Evolutionary conservation across 1,140 invertebrate species (phyloP).

Genomic region (Ericerus pela): DNA sequence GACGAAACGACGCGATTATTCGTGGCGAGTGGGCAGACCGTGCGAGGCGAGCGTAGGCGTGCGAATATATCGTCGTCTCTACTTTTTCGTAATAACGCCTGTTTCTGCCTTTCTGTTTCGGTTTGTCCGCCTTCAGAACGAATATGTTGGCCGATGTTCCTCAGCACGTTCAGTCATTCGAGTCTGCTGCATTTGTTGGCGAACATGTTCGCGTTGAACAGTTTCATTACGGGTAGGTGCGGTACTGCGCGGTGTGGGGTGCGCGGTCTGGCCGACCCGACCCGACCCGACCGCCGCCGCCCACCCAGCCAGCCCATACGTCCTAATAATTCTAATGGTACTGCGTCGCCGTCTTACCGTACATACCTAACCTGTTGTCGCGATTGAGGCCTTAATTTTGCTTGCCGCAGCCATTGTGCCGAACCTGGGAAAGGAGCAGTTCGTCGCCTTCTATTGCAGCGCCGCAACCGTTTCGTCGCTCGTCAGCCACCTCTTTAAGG

Average conservation of each 20-base stretch:
- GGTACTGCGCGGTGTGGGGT: not conserved
- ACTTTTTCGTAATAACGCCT: too few species aligned
- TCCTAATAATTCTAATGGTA: not conserved
- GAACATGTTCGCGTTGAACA: slow-evolving; percentile 86
- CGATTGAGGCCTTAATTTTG: not conserved
- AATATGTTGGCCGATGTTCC: not conserved
- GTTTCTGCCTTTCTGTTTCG: too few species aligned
- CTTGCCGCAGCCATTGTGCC: slow-evolving; percentile 34
- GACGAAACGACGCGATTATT: too few species aligned
- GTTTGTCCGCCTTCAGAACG: too few species aligned
- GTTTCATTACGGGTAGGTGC: slow-evolving; percentile 1
- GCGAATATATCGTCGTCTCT: too few species aligned
- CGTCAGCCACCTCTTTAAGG: slow-evolving; percentile 67
- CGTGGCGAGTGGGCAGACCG: too few species aligned
- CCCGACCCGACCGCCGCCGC: not conserved
- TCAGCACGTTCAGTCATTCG: slow-evolving; percentile 69
- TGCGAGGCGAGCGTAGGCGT: too few species aligned
- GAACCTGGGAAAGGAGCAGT: slow-evolving; percentile 81
- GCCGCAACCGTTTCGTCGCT: slow-evolving; percentile 79
- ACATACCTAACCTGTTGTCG: not conserved
- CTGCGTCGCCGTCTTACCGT: not conserved
- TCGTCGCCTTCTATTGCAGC: slow-evolving; percentile 75
- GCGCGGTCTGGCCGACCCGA: not conserved
- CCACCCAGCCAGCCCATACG: not conserved
- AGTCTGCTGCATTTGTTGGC: slow-evolving; percentile 67